A percentile compares a stretch with the other conserved stretches of the same genome.
Conservation (phyloP, 2,113 vertebrate species). For the Cyanistes caeruleus region DNA sequence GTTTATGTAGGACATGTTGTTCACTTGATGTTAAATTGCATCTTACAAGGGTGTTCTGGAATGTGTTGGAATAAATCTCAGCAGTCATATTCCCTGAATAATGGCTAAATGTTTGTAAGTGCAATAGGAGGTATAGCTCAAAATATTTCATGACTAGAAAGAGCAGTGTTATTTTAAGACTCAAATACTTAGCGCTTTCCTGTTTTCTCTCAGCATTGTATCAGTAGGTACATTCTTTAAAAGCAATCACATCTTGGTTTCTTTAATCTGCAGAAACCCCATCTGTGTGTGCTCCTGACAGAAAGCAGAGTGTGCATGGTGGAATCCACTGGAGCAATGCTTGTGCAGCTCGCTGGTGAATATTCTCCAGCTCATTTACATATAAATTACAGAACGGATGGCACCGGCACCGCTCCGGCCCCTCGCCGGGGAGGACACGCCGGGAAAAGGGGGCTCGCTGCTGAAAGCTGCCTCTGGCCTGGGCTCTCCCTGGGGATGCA, state of each 20-base stretch:
- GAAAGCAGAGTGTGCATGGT: slow-evolving; percentile 23
- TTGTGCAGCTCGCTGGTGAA: not conserved
- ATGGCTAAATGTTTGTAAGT: slow-evolving; percentile 43
- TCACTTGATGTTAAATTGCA: slow-evolving; percentile 63
- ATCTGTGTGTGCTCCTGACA: not conserved
- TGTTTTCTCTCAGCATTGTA: slow-evolving; percentile 58
- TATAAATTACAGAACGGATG: not conserved
- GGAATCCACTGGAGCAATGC: not conserved
- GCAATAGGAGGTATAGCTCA: slow-evolving; percentile 43
- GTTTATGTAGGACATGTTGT: slow-evolving; percentile 59
- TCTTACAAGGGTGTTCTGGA: slow-evolving; percentile 69
- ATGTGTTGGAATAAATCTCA: slow-evolving; percentile 67
- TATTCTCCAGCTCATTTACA: slow-evolving; percentile 41
- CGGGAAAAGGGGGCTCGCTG: not conserved
- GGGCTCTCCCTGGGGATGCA: not conserved
- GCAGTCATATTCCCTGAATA: slow-evolving; percentile 57
- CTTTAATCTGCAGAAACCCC: slow-evolving; percentile 33
- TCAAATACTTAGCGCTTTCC: slow-evolving; percentile 19
- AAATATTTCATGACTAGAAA: slow-evolving; percentile 29
- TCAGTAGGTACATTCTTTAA: slow-evolving; percentile 59
- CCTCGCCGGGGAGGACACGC: not conserved
- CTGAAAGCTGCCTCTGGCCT: not conserved
- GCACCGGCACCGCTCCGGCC: accelerated
- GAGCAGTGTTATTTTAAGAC: slow-evolving; percentile 48
- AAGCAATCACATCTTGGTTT: slow-evolving; percentile 30